phyloP scores from a whole-genome alignment of 1,140 invertebrate genomes.

The Orussus abietinus region DNA sequence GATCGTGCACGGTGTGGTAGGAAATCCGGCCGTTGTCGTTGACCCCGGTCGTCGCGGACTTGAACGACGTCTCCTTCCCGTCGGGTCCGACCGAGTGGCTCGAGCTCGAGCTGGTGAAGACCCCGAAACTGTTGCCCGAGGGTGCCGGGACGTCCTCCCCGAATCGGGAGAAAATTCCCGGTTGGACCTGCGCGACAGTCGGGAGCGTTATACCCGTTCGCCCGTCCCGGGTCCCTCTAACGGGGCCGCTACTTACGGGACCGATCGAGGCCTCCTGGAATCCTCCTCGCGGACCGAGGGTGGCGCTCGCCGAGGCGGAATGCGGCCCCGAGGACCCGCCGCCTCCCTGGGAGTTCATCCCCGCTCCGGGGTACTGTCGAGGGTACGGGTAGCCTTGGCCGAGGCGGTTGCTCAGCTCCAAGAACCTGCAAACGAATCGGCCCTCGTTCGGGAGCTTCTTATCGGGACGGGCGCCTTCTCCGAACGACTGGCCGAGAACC shows the following conservation, averaged over 20 bases:
- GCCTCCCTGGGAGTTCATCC: background rate
- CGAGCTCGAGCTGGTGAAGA: slow-evolving; percentile 62
- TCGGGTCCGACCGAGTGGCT: slow-evolving; percentile 57
- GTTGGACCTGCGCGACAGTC: slow-evolving; percentile 56
- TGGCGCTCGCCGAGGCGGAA: slow-evolving; percentile 25
- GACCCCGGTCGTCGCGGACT: slow-evolving; percentile 62
- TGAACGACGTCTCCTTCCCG: slow-evolving; percentile 56
- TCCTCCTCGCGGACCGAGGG: slow-evolving; percentile 37
- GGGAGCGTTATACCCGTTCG: no score
- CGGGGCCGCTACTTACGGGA: slow-evolving; percentile 41
- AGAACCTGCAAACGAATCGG: slow-evolving; percentile 1
- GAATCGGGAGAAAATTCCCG: slow-evolving; percentile 60
- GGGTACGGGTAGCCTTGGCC: background rate
- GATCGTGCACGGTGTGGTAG: slow-evolving; percentile 56
- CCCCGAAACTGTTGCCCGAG: slow-evolving; percentile 52
- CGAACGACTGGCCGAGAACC: slow-evolving; percentile 8
- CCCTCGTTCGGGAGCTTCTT: slow-evolving; percentile 17
- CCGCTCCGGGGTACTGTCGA: background rate
- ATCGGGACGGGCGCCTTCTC: slow-evolving; percentile 17
- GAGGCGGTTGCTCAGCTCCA: slow-evolving; percentile 2
- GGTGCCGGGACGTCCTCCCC: slow-evolving; percentile 36
- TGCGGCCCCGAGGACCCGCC: background rate
- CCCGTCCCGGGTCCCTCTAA: no score
- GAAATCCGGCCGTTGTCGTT: slow-evolving; percentile 70
- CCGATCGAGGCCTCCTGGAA: slow-evolving; percentile 31